A percentile compares a stretch with the other conserved stretches of the same genome.
Conservation (phyloP, 2,888 invertebrate species). For the Heterodera filipjevi region DNA sequence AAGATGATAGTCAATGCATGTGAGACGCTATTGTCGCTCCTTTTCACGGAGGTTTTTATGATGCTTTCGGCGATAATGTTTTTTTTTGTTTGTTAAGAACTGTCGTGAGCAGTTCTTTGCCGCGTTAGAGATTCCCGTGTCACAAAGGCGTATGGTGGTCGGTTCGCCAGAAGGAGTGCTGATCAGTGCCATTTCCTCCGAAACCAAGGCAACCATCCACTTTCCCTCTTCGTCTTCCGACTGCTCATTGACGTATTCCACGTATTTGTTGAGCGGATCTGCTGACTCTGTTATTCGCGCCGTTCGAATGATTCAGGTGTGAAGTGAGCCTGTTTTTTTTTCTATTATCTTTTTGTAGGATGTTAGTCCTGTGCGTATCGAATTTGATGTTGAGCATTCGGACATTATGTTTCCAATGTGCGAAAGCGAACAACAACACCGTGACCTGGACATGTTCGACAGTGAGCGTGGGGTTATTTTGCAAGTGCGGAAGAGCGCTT, state of each 20-base stretch:
- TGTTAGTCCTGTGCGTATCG: constrained; percentile 31
- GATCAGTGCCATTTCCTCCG: constrained; percentile 31
- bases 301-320: constrained; percentile 31
- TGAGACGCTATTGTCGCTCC: constrained; percentile 22
- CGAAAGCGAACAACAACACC: constrained; percentile 20
- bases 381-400: constrained; percentile 33
- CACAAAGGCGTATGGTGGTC: constrained; percentile 35
- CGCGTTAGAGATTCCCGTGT: constrained; percentile 30
- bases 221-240: constrained; percentile 24
- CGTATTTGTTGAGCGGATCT: constrained; percentile 33
- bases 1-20: constrained; percentile 28
- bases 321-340: neutral
- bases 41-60: constrained; percentile 14
- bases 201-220: constrained; percentile 28
- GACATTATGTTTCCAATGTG: constrained; percentile 20
- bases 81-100: neutral
- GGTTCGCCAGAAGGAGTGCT: constrained; percentile 37
- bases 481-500: constrained; percentile 29
- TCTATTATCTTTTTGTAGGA: constrained; percentile 14
- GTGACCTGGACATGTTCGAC: constrained; percentile 34
- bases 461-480: constrained; percentile 30
- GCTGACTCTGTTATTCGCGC: constrained; percentile 32
- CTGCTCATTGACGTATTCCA: constrained; percentile 10
- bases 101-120: constrained; percentile 21
- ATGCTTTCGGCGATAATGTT: neutral